phyloP scores from a whole-genome alignment of 92 coral and sea anemone species.

The Phenganax stokvisi region DNA sequence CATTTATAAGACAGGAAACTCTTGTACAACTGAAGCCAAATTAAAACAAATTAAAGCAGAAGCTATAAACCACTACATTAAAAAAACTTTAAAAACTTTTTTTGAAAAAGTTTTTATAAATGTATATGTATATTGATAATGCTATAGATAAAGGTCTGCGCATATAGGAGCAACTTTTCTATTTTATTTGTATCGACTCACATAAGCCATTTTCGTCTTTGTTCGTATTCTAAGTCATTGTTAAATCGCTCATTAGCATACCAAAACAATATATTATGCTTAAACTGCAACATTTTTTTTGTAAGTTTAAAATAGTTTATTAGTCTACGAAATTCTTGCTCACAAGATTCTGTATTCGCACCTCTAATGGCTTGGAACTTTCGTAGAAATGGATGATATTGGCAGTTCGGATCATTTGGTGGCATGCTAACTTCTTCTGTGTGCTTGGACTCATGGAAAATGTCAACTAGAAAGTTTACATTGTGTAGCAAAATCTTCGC shows the following conservation, averaged over 20 bases:
- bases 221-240: conserved; percentile 38
- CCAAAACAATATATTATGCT: conserved; percentile 42
- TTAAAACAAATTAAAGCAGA: too few relatives aligned
- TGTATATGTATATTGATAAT: background rate
- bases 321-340: conserved; percentile 39
- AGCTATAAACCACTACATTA: too few relatives aligned
- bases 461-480: conserved; percentile 34
- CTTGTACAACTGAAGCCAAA: too few relatives aligned
- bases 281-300: conserved; percentile 14
- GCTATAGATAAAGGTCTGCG: background rate
- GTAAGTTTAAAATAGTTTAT: conserved; percentile 6
- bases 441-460: conserved; percentile 40
- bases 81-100: too few relatives aligned
- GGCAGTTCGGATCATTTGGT: conserved; percentile 37
- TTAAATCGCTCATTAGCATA: conserved; percentile 39
- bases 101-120: too few relatives aligned
- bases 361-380: conserved; percentile 11
- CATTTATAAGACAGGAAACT: too few relatives aligned
- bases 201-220: conserved; percentile 27
- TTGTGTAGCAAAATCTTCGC: conserved; percentile 35
- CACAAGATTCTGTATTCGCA: conserved; percentile 38
- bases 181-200: background rate
- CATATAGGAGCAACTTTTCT: background rate
- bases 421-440: conserved; percentile 38
- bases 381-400: conserved; percentile 22